A percentile compares a stretch with the other conserved stretches of the same genome.
Evolutionary conservation across 2,888 invertebrate genomes (phyloP).

Genomic region (Petrolisthes cinctipes): DNA sequence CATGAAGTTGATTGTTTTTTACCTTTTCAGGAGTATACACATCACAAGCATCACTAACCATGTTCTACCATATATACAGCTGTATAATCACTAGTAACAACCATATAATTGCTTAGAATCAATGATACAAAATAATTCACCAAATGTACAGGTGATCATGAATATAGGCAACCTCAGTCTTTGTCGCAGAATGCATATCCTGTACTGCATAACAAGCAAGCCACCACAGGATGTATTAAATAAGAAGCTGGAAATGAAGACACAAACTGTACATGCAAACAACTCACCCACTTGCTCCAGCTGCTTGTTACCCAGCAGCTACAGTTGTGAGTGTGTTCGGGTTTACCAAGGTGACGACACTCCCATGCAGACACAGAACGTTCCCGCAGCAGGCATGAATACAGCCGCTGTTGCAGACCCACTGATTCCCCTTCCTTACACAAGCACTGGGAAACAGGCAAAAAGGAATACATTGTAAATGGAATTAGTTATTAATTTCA

Average conservation of each 20-base stretch:
- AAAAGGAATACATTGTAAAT: no score
- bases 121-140: no score
- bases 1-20: no score
- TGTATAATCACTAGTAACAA: no score
- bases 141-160: no score
- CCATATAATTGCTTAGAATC: no score
- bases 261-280: no score
- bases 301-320: slow-evolving; percentile 53
- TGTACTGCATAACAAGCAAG: background rate
- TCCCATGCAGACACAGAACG: slow-evolving; percentile 46
- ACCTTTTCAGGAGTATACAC: no score
- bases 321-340: slow-evolving; percentile 39
- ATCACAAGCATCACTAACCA: no score
- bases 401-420: slow-evolving; percentile 42
- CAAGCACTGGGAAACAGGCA: slow-evolving; percentile 46
- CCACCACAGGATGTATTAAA: background rate
- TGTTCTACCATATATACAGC: no score
- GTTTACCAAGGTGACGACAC: slow-evolving; percentile 48
- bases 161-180: no score
- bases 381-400: slow-evolving; percentile 43
- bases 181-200: background rate
- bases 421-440: slow-evolving; percentile 29
- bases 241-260: background rate
- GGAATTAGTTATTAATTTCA: no score
- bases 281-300: slow-evolving; percentile 57